Conservation (phyloP, 2,113 vertebrate genomes). For the Notiomystis cincta region DNA sequence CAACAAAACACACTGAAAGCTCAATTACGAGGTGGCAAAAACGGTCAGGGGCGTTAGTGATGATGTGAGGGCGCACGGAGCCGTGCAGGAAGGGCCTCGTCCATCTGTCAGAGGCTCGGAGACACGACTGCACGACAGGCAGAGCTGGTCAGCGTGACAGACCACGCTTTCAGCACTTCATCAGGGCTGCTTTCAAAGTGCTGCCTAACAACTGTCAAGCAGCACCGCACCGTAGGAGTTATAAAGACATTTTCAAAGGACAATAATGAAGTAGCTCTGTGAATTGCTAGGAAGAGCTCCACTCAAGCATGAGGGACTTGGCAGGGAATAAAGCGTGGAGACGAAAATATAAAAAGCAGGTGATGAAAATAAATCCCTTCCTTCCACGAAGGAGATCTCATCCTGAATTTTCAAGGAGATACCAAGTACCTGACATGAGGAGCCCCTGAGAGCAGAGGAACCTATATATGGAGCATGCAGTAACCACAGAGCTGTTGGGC, state of each 20-base stretch:
- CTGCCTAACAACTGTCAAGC: slow-evolving; percentile 18
- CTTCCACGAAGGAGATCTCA: neutral
- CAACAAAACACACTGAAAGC: neutral
- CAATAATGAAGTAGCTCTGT: neutral
- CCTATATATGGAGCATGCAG: neutral
- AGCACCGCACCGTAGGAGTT: neutral
- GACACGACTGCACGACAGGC: slow-evolving; percentile 2
- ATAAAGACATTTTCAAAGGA: neutral
- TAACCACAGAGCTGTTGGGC: neutral
- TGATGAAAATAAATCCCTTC: neutral
- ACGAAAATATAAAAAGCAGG: neutral
- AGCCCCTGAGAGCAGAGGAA: neutral
- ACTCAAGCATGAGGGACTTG: neutral
- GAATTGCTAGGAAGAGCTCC: neutral
- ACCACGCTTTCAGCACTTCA: slow-evolving; percentile 12
- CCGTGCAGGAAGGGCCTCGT: neutral
- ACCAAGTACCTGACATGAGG: neutral
- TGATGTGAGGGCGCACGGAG: neutral
- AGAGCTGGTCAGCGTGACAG: slow-evolving; percentile 11
- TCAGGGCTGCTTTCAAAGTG: neutral
- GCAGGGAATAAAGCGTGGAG: neutral
- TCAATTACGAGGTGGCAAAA: slow-evolving; percentile 11
- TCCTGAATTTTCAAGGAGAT: neutral
- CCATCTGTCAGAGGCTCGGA: neutral
- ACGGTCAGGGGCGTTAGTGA: neutral